phyloP scores from a whole-genome alignment of 2,888 invertebrate species.

The Epistrophella euchroma region DNA sequence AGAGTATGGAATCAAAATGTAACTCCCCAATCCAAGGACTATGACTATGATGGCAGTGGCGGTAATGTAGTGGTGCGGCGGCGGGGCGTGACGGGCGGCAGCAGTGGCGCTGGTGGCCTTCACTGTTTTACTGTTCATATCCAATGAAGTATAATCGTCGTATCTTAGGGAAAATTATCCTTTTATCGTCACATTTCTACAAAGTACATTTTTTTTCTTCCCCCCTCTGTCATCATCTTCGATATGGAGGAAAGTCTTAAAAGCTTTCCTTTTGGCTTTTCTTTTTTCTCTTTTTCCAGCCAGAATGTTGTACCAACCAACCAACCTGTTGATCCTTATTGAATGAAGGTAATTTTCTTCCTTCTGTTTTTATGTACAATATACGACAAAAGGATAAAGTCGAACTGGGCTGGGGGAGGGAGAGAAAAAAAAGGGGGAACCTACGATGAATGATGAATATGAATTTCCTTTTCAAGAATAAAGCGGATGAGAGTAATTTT shows the following conservation, averaged over 20 bases:
- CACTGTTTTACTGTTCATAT: constrained; percentile 22
- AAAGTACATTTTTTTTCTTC: constrained; percentile 38
- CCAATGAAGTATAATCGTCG: constrained; percentile 69
- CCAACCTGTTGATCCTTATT: constrained; percentile 69
- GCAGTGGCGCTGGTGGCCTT: not conserved
- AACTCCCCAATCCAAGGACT: constrained; percentile 26
- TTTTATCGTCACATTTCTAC: constrained; percentile 71
- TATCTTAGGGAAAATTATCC: constrained; percentile 75
- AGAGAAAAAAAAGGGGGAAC: constrained; percentile 1
- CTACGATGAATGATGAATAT: constrained; percentile 74
- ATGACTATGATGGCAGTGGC: not conserved
- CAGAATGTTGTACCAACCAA: not conserved
- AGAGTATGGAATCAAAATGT: constrained; percentile 33
- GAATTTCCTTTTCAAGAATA: constrained; percentile 71
- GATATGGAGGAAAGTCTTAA: constrained; percentile 53
- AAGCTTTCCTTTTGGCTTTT: constrained; percentile 50
- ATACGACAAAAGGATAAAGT: constrained; percentile 18
- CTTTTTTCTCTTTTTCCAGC: constrained; percentile 28
- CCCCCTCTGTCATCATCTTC: too few relatives aligned
- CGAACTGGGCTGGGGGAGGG: not conserved
- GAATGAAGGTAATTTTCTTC: constrained; percentile 64
- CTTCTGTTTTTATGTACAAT: constrained; percentile 28
- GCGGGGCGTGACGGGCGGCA: too few relatives aligned
- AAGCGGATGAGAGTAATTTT: constrained; percentile 75
- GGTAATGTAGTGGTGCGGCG: not conserved